Evolutionary conservation across 2,113 vertebrate genomes (phyloP).

Genomic region (Spizaetus ornatus): DNA sequence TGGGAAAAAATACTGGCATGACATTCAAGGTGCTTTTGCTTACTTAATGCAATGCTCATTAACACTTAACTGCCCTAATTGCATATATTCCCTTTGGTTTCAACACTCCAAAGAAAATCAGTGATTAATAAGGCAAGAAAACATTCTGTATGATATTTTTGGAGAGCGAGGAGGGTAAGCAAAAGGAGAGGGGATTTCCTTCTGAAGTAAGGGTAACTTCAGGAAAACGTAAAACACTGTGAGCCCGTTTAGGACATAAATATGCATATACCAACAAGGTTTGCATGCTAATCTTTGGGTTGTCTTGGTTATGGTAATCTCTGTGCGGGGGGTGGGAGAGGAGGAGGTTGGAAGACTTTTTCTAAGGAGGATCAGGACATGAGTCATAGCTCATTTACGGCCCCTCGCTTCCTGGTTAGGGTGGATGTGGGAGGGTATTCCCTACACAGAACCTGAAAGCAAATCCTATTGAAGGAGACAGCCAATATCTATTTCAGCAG

Average conservation of each 20-base stretch:
- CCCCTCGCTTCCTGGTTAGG: neutral
- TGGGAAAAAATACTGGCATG: neutral
- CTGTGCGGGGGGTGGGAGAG: neutral
- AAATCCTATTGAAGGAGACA: neutral
- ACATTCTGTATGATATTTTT: neutral
- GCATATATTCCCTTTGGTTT: constrained; percentile 3
- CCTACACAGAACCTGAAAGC: constrained; percentile 8
- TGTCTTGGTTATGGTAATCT: constrained; percentile 27
- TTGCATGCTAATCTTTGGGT: neutral
- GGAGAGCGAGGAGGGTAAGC: neutral
- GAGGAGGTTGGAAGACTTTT: neutral
- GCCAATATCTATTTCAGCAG: constrained; percentile 4
- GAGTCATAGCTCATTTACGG: constrained; percentile 37
- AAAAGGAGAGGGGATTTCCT: constrained; percentile 5
- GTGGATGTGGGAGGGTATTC: constrained; percentile 38
- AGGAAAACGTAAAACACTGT: neutral
- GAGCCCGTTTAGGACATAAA: neutral
- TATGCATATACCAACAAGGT: neutral
- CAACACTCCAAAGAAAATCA: neutral
- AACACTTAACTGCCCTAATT: neutral
- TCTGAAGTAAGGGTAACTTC: neutral
- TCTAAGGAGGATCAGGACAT: neutral
- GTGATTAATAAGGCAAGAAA: neutral
- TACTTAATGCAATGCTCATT: neutral
- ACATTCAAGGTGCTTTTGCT: neutral